phyloP scores from a whole-genome alignment of 2,113 vertebrate genomes.

The Hymenochirus boettgeri region DNA sequence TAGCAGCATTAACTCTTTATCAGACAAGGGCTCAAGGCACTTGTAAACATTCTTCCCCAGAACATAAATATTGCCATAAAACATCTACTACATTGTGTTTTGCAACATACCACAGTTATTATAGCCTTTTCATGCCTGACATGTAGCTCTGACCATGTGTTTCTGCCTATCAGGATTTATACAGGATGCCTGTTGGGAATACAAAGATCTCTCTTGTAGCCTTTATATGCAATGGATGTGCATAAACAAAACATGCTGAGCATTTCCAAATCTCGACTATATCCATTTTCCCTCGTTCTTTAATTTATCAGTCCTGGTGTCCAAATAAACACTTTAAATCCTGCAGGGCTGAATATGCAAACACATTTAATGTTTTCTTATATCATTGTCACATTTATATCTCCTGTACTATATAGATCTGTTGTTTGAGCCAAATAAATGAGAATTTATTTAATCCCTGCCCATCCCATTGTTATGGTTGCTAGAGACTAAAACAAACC shows the following conservation, averaged over 20 bases:
- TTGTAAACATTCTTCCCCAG: too few species aligned
- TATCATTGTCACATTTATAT: not conserved
- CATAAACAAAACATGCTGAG: not conserved
- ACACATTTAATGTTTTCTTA: not conserved
- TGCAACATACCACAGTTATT: not conserved
- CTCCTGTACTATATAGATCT: not conserved
- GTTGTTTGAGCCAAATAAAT: too few species aligned
- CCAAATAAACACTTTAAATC: not conserved
- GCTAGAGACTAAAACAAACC: too few species aligned
- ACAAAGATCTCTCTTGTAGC: not conserved
- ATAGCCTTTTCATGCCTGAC: not conserved
- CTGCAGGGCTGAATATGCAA: not conserved
- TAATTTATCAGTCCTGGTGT: not conserved
- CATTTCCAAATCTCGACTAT: not conserved
- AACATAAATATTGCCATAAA: too few species aligned
- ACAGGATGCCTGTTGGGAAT: not conserved
- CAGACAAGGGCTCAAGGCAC: too few species aligned
- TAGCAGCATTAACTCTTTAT: too few species aligned
- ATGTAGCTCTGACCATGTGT: not conserved
- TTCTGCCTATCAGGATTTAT: constrained; percentile 1
- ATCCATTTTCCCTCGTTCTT: not conserved
- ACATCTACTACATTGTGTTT: not conserved
- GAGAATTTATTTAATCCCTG: too few species aligned
- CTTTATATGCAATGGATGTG: not conserved
- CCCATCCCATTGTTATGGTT: too few species aligned